phyloP scores from a whole-genome alignment of 2,797 vertebrate species.

The Leptodactylus fallax region DNA sequence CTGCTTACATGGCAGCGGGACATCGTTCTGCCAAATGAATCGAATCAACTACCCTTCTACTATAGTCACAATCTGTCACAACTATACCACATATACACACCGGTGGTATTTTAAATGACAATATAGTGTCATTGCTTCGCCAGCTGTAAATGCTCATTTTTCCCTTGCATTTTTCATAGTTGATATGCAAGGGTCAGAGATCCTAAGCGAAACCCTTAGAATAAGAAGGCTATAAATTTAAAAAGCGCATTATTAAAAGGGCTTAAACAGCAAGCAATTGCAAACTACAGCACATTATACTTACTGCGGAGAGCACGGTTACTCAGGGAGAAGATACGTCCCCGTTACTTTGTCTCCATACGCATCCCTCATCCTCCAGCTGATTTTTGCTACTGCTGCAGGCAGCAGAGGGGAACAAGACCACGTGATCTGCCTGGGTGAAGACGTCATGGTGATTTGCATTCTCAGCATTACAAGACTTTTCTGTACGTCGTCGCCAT shows the following conservation, averaged over 20 bases:
- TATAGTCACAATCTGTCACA: neutral
- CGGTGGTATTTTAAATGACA: neutral
- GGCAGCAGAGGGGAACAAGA: slow-evolving; percentile 43
- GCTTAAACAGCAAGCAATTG: too few relatives aligned
- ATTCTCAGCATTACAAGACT: neutral
- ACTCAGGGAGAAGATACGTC: neutral
- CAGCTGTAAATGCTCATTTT: neutral
- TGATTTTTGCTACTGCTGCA: slow-evolving; percentile 32
- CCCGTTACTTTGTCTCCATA: slow-evolving; percentile 34
- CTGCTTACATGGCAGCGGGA: neutral
- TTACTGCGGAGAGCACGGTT: neutral
- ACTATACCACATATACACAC: neutral
- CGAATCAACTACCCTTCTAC: neutral
- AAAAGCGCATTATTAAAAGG: neutral
- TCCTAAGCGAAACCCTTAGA: neutral
- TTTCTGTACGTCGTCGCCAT: neutral
- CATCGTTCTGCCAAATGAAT: neutral
- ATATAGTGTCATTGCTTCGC: neutral
- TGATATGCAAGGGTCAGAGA: neutral
- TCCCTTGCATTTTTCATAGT: neutral
- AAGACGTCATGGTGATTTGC: slow-evolving; percentile 53
- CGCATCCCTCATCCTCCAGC: slow-evolving; percentile 41
- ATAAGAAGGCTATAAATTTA: neutral
- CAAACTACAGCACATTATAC: neutral
- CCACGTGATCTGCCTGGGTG: slow-evolving; percentile 38